Percentiles rank a stretch among this genome's conserved stretches.
These are phyloP conservation scores for Esox niger DNA, from an alignment of 2,113 vertebrate genomes.

Conservation along the genomic window DNA sequence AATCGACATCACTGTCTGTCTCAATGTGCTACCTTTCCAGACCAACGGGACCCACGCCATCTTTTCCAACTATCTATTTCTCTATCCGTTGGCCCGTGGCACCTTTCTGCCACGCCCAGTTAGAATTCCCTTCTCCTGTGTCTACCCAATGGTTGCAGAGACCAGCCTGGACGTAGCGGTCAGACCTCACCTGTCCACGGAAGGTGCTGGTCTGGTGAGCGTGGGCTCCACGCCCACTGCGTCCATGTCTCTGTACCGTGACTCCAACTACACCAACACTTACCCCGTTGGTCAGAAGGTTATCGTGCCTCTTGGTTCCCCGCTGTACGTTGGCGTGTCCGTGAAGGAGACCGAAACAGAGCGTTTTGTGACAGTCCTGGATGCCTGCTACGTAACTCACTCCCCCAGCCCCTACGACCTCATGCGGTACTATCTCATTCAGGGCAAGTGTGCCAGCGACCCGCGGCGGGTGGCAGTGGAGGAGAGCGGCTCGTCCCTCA, in stretches of 20 bases:
- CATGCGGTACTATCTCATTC: slow-evolving; percentile 45
- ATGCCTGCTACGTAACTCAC: slow-evolving; percentile 56
- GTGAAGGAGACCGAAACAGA: slow-evolving; percentile 22
- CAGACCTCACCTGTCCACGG: slow-evolving; percentile 22
- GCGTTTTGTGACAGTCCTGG: slow-evolving; percentile 54
- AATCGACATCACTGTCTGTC: neutral
- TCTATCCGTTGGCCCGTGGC: slow-evolving; percentile 15
- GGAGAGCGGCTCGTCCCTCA: slow-evolving; percentile 28
- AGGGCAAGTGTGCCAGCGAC: slow-evolving; percentile 57
- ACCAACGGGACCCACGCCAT: slow-evolving; percentile 26
- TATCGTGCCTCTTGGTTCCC: slow-evolving; percentile 48
- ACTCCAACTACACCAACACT: slow-evolving; percentile 33
- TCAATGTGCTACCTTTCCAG: slow-evolving; percentile 10
- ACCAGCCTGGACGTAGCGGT: slow-evolving; percentile 18
- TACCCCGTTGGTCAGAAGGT: slow-evolving; percentile 37
- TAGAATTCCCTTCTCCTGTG: slow-evolving; percentile 36
- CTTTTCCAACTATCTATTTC: slow-evolving; percentile 36
- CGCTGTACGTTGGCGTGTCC: slow-evolving; percentile 50
- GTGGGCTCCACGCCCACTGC: slow-evolving; percentile 20
- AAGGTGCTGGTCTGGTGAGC: slow-evolving; percentile 26
- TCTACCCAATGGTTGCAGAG: slow-evolving; percentile 22
- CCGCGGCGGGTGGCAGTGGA: slow-evolving; percentile 37
- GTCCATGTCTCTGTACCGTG: slow-evolving; percentile 56
- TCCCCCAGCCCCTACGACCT: slow-evolving; percentile 27
- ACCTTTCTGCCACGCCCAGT: slow-evolving; percentile 14